A percentile compares a stretch with the other conserved stretches of the same genome.
Evolutionary conservation across 2,888 invertebrate genomes (phyloP).

Genomic region (Sabatieria punctata): DNA sequence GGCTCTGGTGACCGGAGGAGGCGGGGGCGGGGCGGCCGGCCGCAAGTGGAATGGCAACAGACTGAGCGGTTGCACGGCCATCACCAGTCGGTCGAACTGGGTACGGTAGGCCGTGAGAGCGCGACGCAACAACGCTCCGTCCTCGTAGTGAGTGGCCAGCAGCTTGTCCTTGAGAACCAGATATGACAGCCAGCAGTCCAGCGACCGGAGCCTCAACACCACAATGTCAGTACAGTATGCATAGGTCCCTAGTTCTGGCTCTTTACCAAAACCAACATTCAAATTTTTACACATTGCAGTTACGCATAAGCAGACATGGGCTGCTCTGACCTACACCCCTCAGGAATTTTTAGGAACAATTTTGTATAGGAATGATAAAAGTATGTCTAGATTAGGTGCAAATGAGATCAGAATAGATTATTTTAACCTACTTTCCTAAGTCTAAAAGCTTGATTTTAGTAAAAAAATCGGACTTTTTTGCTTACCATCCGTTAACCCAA

Average conservation of each 20-base stretch:
- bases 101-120: constrained; percentile 44
- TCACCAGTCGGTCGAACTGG: constrained; percentile 53
- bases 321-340: too few relatives aligned
- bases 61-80: constrained; percentile 58
- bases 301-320: too few relatives aligned
- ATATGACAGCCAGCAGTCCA: constrained; percentile 76
- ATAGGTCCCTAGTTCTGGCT: background rate
- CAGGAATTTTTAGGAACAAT: too few relatives aligned
- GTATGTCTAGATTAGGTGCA: too few relatives aligned
- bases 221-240: constrained; percentile 10
- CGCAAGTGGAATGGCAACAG: constrained; percentile 60
- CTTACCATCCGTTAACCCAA: too few relatives aligned
- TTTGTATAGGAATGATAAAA: too few relatives aligned
- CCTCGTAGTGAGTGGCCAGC: constrained; percentile 58
- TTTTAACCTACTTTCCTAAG: too few relatives aligned
- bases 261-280: too few relatives aligned
- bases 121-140: constrained; percentile 52
- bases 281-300: too few relatives aligned
- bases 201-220: constrained; percentile 44
- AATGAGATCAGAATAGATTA: too few relatives aligned
- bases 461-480: too few relatives aligned
- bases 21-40: background rate
- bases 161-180: constrained; percentile 64
- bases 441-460: too few relatives aligned
- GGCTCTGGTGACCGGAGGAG: background rate